Conservation (phyloP, 2,888 invertebrate species). For the Drosophila ustulata region DNA sequence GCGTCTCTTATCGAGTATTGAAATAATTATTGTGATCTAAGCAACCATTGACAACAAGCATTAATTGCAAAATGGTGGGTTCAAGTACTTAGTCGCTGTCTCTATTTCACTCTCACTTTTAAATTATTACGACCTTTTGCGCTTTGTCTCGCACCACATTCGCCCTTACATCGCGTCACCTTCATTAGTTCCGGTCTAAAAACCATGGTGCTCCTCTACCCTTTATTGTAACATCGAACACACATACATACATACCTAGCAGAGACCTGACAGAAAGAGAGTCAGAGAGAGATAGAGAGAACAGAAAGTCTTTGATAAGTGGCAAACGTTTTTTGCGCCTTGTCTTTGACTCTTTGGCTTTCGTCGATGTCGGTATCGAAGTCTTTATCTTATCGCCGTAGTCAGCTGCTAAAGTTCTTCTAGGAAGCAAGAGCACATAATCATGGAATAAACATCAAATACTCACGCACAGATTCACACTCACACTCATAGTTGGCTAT, state of each 20-base stretch:
- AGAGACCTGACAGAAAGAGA: not conserved
- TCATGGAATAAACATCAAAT: constrained; percentile 10
- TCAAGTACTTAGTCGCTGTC: not conserved
- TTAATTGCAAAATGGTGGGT: constrained; percentile 57
- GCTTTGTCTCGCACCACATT: not conserved
- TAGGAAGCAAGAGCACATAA: constrained; percentile 34
- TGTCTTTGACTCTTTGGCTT: constrained; percentile 20
- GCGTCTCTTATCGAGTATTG: constrained; percentile 20
- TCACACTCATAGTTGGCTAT: not conserved
- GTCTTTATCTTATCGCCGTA: constrained; percentile 62
- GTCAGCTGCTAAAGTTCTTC: constrained; percentile 48
- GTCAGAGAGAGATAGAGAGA: too few species aligned
- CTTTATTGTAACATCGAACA: not conserved
- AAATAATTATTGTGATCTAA: constrained; percentile 31
- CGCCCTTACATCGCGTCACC: constrained; percentile 17
- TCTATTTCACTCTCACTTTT: constrained; percentile 18
- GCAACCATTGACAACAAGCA: constrained; percentile 29
- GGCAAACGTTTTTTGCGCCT: constrained; percentile 15
- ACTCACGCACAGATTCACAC: constrained; percentile 10
- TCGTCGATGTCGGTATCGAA: not conserved
- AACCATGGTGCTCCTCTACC: constrained; percentile 10
- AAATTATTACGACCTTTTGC: constrained; percentile 9
- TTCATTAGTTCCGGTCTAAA: constrained; percentile 48
- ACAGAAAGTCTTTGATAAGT: not conserved
- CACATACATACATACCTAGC: too few species aligned